Base-by-base conservation (phyloP, 2,888 invertebrate genomes). In the Tetrapedia diversipes region DNA sequence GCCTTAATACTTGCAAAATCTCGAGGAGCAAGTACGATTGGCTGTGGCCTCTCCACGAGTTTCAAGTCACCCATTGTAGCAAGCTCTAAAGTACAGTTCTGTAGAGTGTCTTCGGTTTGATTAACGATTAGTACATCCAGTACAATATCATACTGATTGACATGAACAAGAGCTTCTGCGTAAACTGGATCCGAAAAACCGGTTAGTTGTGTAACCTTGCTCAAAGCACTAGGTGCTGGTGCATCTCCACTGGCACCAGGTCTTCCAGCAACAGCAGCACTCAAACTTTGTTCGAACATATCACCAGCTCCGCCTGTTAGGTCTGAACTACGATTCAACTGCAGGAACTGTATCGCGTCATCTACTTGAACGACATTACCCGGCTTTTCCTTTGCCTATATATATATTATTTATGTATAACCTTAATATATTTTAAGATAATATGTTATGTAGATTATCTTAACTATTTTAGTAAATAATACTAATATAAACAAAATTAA, bases 171-270 rank as follows among this genome's bases (percentile, higher is more conserved):
- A n/a, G 99, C 99, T 93, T 99, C 99, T 0, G 99, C 98, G 92
- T 99, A 99, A 76, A 99, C 99, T 0, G 99, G 99, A 94, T 99
- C 99, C 0, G 98, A 98, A 93, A 99, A 99, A 16, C 99, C 99
- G 4, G 99, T 99, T 88, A 99, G 93, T 92, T 99, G 99, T 43
- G 98, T 98, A 80, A 98, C 98, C 92, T 96, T 96, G 78, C 95
- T 95, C 22, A 95, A 89, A 85, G 94, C 95, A 83, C 93, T 95
- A 1, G 94, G 93, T 27, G 94, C 92, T n/a, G 93, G 92, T 39
- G 93, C 90, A 71, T 94, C 94, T 47, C 92, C 92, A 19, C 91
- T 83, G 59, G 87, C 85, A 4, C 90, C 90, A 27, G 92, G 88
- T 77, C 93, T 92, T 1, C 96, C 96, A 51, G 96, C 96, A 74